Evolutionary conservation across 2,888 invertebrate genomes (phyloP).

Genomic region (Brenthis daphne): DNA sequence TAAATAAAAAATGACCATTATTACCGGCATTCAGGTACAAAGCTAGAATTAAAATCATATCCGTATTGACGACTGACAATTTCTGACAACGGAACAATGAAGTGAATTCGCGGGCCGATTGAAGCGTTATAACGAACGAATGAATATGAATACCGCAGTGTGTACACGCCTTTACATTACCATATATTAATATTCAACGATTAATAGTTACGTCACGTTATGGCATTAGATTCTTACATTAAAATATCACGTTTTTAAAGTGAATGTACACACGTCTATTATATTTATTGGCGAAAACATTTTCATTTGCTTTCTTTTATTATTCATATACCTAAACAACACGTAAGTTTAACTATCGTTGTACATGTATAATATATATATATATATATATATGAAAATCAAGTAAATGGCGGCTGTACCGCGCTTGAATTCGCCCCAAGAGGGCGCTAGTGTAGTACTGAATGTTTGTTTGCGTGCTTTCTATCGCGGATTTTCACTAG

Average conservation of each 20-base stretch:
- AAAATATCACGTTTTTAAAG: background rate
- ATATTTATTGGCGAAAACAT: background rate
- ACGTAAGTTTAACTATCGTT: too few relatives aligned
- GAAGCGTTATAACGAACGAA: slow-evolving; percentile 79
- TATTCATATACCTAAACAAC: too few relatives aligned
- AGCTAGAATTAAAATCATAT: slow-evolving; percentile 19
- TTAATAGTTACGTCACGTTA: slow-evolving; percentile 42
- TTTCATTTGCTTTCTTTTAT: background rate
- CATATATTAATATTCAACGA: slow-evolving; percentile 60
- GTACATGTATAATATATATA: too few relatives aligned
- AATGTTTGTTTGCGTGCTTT: too few relatives aligned
- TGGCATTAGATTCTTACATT: slow-evolving; percentile 7
- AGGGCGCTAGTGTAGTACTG: too few relatives aligned
- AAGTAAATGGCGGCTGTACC: too few relatives aligned
- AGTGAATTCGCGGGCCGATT: slow-evolving; percentile 55
- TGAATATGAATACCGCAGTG: slow-evolving; percentile 74
- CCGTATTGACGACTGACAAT: slow-evolving; percentile 29
- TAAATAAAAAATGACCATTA: background rate
- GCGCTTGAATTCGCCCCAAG: too few relatives aligned
- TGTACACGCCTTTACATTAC: slow-evolving; percentile 63
- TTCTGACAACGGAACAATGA: slow-evolving; percentile 34
- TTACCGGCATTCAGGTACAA: background rate
- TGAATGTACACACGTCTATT: background rate
- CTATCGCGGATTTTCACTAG: too few relatives aligned
- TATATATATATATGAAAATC: too few relatives aligned